phyloP scores from a whole-genome alignment of 2,888 invertebrate genomes.

The Luperina testacea region DNA sequence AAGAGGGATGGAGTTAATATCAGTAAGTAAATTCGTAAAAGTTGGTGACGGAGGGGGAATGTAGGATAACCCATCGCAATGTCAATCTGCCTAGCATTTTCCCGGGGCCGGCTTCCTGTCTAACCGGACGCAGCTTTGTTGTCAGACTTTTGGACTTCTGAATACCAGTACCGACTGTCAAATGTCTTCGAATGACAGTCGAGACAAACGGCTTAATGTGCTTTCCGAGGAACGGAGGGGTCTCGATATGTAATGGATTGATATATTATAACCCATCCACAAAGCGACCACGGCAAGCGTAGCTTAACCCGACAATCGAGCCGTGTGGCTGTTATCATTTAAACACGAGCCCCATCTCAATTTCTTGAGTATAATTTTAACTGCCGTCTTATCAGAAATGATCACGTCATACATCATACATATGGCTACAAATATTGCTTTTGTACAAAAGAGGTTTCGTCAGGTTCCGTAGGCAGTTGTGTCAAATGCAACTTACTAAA shows the following conservation, averaged over 20 bases:
- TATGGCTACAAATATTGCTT: not conserved
- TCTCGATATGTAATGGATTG: too few species aligned
- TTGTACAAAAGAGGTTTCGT: not conserved
- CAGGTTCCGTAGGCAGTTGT: not conserved
- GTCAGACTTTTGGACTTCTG: not conserved
- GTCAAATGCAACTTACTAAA: not conserved
- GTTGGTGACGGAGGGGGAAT: not conserved
- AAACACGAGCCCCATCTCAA: too few species aligned
- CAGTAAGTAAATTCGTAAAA: not conserved
- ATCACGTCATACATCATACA: not conserved
- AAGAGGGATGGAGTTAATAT: constrained; percentile 14
- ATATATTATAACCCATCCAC: too few species aligned
- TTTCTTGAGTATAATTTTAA: not conserved
- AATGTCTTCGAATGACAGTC: not conserved
- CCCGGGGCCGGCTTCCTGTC: not conserved
- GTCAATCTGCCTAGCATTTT: not conserved
- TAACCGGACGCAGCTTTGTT: not conserved
- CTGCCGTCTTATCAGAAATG: not conserved
- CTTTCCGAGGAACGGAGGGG: not conserved
- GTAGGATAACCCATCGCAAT: not conserved
- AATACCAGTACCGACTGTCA: not conserved
- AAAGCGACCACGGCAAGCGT: too few species aligned
- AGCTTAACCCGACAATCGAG: too few species aligned
- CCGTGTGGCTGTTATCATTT: too few species aligned
- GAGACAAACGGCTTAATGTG: not conserved